A percentile compares a stretch with the other conserved stretches of the same genome.
phyloP scores from a whole-genome alignment of 2,113 vertebrate genomes.

The Cottus gobio region DNA sequence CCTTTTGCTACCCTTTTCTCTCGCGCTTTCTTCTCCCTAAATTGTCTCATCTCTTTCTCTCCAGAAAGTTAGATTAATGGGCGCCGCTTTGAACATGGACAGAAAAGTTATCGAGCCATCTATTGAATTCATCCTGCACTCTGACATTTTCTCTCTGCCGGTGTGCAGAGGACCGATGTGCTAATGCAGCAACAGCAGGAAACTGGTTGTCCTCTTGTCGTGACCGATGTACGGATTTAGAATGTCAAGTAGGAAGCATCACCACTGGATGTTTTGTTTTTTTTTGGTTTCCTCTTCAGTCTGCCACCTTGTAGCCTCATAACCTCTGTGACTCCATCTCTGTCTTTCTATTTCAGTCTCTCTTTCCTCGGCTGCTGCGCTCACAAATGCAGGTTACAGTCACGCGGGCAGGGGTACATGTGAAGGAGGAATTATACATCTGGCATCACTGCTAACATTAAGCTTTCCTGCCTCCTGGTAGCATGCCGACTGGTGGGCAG shows the following conservation, averaged over 20 bases:
- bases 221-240: slow-evolving; percentile 17
- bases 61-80: slow-evolving; percentile 54
- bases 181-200: slow-evolving; percentile 43
- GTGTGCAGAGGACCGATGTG: slow-evolving; percentile 32
- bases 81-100: slow-evolving; percentile 44
- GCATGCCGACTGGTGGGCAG: slow-evolving; percentile 28
- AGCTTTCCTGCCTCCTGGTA: slow-evolving; percentile 44
- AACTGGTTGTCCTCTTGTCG: slow-evolving; percentile 28
- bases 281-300: slow-evolving; percentile 9
- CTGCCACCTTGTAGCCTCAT: slow-evolving; percentile 35
- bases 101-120: slow-evolving; percentile 56
- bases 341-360: slow-evolving; percentile 19
- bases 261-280: not conserved
- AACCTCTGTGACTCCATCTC: slow-evolving; percentile 24
- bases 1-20: slow-evolving; percentile 7
- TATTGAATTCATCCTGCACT: slow-evolving; percentile 46
- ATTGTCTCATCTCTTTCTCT: slow-evolving; percentile 40
- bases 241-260: slow-evolving; percentile 54
- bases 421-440: slow-evolving; percentile 38
- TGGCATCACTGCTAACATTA: slow-evolving; percentile 36
- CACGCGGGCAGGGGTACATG: not conserved
- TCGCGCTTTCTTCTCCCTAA: not conserved
- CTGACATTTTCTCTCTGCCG: slow-evolving; percentile 25
- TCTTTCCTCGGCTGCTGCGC: slow-evolving; percentile 20
- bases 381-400: slow-evolving; percentile 19